Percentiles rank a stretch among this genome's conserved stretches.
Evolutionary conservation across 2,113 vertebrate genomes (phyloP).

Genomic region (Xiphophorus hellerii): DNA sequence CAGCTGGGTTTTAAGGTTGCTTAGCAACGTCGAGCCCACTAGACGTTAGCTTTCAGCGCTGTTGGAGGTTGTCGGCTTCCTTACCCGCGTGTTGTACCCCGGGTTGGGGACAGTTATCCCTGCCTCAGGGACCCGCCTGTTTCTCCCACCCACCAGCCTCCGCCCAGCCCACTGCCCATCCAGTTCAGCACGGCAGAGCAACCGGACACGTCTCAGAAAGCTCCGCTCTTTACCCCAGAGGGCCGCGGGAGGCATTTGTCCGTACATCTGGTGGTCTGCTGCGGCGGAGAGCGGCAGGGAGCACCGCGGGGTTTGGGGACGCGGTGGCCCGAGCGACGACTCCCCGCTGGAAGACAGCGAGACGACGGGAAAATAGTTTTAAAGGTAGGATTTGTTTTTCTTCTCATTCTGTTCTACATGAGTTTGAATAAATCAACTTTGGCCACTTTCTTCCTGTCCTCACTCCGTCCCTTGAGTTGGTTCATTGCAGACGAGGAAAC

Average conservation of each 20-base stretch:
- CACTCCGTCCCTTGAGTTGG: not conserved
- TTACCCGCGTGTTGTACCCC: too few species aligned
- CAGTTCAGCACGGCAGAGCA: not conserved
- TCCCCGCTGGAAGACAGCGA: not conserved
- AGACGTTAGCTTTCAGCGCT: too few species aligned
- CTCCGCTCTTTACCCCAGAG: not conserved
- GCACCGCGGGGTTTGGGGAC: not conserved
- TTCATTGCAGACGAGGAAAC: too few species aligned
- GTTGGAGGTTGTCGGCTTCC: too few species aligned
- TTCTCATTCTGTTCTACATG: not conserved
- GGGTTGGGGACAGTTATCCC: too few species aligned
- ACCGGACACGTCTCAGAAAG: conserved; percentile 57
- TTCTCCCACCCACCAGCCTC: conserved; percentile 11
- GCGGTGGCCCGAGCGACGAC: conserved; percentile 1
- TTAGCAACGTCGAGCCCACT: too few species aligned
- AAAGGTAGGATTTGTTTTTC: not conserved
- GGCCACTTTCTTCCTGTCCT: fast-evolving
- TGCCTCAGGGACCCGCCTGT: not conserved
- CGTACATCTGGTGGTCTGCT: conserved; percentile 6
- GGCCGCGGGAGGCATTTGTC: not conserved
- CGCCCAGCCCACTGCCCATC: conserved; percentile 10
- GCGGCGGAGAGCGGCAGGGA: not conserved
- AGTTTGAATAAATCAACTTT: not conserved
- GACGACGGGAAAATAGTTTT: not conserved
- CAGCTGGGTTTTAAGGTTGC: too few species aligned